A percentile compares a stretch with the other conserved stretches of the same genome.
These are phyloP conservation scores for Ormyrus labotus DNA, from an alignment of 2,888 invertebrate genomes.

Conservation along the genomic window DNA sequence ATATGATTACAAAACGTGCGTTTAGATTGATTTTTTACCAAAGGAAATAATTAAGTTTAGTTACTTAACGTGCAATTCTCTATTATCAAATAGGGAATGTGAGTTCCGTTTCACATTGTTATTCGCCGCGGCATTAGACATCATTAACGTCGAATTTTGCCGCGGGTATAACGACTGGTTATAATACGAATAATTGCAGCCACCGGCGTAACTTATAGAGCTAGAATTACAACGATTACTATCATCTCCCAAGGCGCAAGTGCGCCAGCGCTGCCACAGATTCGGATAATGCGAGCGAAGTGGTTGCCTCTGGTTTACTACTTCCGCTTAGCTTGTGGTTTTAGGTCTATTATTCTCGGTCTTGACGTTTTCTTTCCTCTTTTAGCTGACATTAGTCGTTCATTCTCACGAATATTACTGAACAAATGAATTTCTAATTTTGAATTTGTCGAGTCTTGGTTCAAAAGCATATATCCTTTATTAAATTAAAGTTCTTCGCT, in stretches of 20 bases:
- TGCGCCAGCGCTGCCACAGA: not conserved
- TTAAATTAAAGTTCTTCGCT: no score
- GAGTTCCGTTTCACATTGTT: not conserved
- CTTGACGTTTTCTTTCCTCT: no score
- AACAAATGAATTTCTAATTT: no score
- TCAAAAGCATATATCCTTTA: no score
- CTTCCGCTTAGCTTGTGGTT: slow-evolving; percentile 24
- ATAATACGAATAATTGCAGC: slow-evolving; percentile 30
- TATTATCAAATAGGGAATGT: no score
- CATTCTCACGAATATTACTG: no score
- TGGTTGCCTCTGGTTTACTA: slow-evolving; percentile 8
- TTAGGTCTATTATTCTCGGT: not conserved
- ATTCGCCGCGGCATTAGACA: slow-evolving; percentile 14
- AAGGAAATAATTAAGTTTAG: no score
- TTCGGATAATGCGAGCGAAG: slow-evolving; percentile 23
- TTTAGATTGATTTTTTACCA: no score
- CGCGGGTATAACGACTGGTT: slow-evolving; percentile 9
- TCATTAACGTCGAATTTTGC: slow-evolving; percentile 31
- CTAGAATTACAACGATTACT: slow-evolving; percentile 38
- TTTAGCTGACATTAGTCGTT: no score
- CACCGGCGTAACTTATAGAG: not conserved
- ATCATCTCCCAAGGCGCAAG: slow-evolving; percentile 12
- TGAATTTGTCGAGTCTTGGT: no score
- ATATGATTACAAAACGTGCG: no score
- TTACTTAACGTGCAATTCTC: no score